Base-by-base conservation (phyloP, 1,140 invertebrate genomes). In the Oppia nitens region DNA sequence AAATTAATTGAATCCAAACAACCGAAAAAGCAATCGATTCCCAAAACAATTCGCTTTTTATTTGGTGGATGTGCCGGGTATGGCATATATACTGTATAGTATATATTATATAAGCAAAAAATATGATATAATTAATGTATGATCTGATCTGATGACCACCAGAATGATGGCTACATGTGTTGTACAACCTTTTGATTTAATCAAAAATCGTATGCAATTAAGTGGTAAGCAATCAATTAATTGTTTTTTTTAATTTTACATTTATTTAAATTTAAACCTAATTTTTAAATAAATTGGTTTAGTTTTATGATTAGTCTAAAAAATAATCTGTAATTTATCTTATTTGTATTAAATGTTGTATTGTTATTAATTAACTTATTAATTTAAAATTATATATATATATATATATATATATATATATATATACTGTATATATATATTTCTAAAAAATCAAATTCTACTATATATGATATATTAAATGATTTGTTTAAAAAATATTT, bases 201-300 rank as follows among this genome's bases (percentile, higher is more conserved):
- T 99, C 1, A 98, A 99, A 75, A 98, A 94, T 72, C 79, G 96
- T 55, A 98, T 99, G 94, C 96, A 99, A 74, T 72, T 98, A 47
- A 87, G 85, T 65, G 82, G 87, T 73, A 68, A 60, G 67, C 66
- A 24, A 45, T 45, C 2, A n/a, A n/a, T n/a, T n/a, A n/a, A n/a
- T n/a, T n/a, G n/a, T n/a, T n/a, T n/a, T n/a, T n/a, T n/a, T n/a
- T n/a, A n/a, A n/a, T n/a, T n/a, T n/a, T n/a, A n/a, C n/a, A n/a
- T n/a, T n/a, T n/a, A n/a, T n/a, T n/a, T n/a, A n/a, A n/a, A n/a
- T n/a, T n/a, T n/a, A n/a, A n/a, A n/a, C n/a, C n/a, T n/a, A n/a
- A n/a, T n/a, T n/a, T n/a, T n/a, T n/a, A n/a, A n/a, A 21, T 28
- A 14, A 59, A 47, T 23, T 27, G 29, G 17, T 32, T 12, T 12